These are phyloP conservation scores for Cyclophora punctaria DNA, from an alignment of 2,888 invertebrate genomes.

Conservation along the genomic window DNA sequence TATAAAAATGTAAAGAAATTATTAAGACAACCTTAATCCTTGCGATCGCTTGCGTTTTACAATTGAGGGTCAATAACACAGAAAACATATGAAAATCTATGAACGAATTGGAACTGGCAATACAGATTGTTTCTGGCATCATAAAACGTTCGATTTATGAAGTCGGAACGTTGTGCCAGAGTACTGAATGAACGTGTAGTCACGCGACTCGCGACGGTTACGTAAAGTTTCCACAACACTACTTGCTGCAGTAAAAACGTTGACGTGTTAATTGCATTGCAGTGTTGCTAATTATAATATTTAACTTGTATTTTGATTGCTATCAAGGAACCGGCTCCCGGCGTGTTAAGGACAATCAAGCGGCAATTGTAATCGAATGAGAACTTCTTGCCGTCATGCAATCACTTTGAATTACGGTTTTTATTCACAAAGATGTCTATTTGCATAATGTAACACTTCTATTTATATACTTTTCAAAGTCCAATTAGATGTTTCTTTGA, in stretches of 20 bases:
- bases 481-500: too few species aligned
- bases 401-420: too few species aligned
- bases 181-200: conserved; percentile 56
- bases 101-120: conserved; percentile 9
- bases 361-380: conserved; percentile 14
- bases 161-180: conserved; percentile 16
- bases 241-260: conserved; percentile 59
- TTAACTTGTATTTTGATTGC: conserved; percentile 40
- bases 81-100: not conserved
- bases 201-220: conserved; percentile 66
- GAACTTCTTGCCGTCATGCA: too few species aligned
- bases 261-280: conserved; percentile 64
- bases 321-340: conserved; percentile 33
- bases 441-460: too few species aligned
- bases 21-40: too few species aligned
- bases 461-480: too few species aligned
- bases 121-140: conserved; percentile 15
- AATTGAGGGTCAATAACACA: too few species aligned
- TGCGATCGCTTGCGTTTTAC: too few species aligned
- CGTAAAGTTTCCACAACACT: conserved; percentile 60
- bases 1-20: too few species aligned
- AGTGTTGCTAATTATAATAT: conserved; percentile 53
- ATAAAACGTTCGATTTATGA: conserved; percentile 14
- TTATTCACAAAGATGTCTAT: too few species aligned
- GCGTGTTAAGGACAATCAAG: conserved; percentile 32